Base-by-base conservation (phyloP, 2,888 invertebrate genomes). In the Mimachlamys varia region DNA sequence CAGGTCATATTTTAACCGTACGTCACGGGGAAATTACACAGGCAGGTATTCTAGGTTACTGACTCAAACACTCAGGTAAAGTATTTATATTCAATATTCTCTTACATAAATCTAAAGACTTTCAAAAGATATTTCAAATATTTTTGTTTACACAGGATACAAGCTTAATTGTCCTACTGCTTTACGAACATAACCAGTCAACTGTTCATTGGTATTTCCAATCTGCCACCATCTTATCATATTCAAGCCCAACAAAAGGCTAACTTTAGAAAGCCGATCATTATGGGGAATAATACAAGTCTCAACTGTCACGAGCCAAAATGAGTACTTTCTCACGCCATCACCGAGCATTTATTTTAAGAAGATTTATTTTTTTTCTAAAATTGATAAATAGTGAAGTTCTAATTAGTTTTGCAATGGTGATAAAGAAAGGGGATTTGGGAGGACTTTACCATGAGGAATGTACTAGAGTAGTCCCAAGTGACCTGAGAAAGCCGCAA, bases 41-140 rank as follows among this genome's bases (percentile, higher is more conserved):
- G 13, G 76, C 33, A 0, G 7, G 76, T 33, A 12, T 17, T 76
- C 76, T 76, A 10, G 27, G 76, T 76, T 12, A 33, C 17, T 0
- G 0, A 76, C 2, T 33, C 2, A 33, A 33, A 33, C 76, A n/a
- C n/a, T n/a, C n/a, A 76, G 76, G 76, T 76, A 15, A 10, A 27
- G 33, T 27, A 27, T 76, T 27, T 76, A 76, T 76, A 27, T 76
- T 76, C 27, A 76, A 76, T 33, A 22, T 76, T 76, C 76, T 33
- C 76, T 27, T 33, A 76, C 76, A 76, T 76, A 76, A 33, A 76
- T 76, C 15, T 76, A 76, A 76, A 76, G 76, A 76, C 4, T 27
- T 76, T 76, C 17, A 33, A 33, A 76, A 76, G 76, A 76, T 33
- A 76, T 76, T 76, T 76, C 27, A 76, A 76, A 76, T 76, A 76